Evolutionary conservation across 2,797 vertebrate genomes (phyloP).

Genomic region (Tokudaia muenninki): DNA sequence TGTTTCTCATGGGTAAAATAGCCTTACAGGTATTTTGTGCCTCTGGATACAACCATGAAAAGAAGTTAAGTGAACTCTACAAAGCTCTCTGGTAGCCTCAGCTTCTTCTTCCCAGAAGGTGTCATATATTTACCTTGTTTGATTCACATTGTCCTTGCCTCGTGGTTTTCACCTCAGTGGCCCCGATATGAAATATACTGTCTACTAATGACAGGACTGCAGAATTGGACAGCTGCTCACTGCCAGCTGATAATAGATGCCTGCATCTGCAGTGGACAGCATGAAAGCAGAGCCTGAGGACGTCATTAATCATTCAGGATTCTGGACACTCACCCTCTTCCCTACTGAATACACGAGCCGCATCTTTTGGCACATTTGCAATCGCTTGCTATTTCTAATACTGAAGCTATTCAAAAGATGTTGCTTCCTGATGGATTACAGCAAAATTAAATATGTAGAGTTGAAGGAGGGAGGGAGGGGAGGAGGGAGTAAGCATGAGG

Average conservation of each 20-base stretch:
- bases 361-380: not conserved
- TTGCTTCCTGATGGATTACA: not conserved
- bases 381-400: not conserved
- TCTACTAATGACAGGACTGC: not conserved
- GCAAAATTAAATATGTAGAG: not conserved
- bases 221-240: not conserved
- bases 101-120: not conserved
- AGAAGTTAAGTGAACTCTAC: not conserved
- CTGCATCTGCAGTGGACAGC: not conserved
- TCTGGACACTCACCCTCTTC: not conserved
- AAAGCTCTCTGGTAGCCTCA: not conserved
- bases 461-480: not conserved
- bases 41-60: not conserved
- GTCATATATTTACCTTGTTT: not conserved
- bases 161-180: not conserved
- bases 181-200: not conserved
- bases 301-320: conserved; percentile 36
- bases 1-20: conserved; percentile 32
- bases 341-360: not conserved
- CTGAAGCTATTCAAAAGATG: not conserved
- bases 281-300: not conserved
- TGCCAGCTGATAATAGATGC: not conserved
- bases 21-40: not conserved
- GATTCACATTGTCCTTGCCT: not conserved
- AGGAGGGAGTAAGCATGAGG: not conserved